Evolutionary conservation across 2,797 vertebrate genomes (phyloP), one percentile per base, ranked within the genome.

Genomic region (Chlorospingus semifuscus): DNA sequence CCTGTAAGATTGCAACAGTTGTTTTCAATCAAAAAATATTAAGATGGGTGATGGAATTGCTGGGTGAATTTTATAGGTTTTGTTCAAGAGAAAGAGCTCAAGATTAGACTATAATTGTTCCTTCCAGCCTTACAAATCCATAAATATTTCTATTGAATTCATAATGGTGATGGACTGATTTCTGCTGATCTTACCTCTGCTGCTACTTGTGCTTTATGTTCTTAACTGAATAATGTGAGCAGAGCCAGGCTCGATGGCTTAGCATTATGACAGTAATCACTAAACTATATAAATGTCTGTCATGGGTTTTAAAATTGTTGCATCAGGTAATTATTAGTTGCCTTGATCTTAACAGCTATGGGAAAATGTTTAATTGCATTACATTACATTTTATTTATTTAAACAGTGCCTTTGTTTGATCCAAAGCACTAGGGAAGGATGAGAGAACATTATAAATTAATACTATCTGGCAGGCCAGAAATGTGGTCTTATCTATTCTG

Each of bases 331-430:
- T 96, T 94, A 92, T 91, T 95, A 89, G 81, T 94, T 83, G 72
- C 87, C 91, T 95, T 95, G 89, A 95, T 96, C 88, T 90, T 95
- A 93, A 91, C 71, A 94, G 95, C 94, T 93, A 82, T 83, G 89
- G 92, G 92, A 83, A 93, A 93, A 94, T 83, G 61, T 94, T 97
- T 96, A 96, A 97, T 94, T 96, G 83, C 85, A 89, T 92, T 95
- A 87, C 83, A 81, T 90, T 95, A 87, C 69, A 87, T 91, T 91
- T 96, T 96, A 96, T 95, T 97, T 96, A 95, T 90, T 95, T 96
- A 95, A 94, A 94, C 56, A 87, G 65, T 88, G 70, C 14, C 60
- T 96, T 90, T 93, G 87, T 96, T 96, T 96, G 95, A 95, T 93
- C 78, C 81, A 94, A 94, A 94, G 55, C 88, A 93, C 63, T 36